A percentile compares a stretch with the other conserved stretches of the same genome.
These are phyloP conservation scores for Adelges cooleyi DNA, from an alignment of 1,140 invertebrate genomes.

Conservation along the genomic window DNA sequence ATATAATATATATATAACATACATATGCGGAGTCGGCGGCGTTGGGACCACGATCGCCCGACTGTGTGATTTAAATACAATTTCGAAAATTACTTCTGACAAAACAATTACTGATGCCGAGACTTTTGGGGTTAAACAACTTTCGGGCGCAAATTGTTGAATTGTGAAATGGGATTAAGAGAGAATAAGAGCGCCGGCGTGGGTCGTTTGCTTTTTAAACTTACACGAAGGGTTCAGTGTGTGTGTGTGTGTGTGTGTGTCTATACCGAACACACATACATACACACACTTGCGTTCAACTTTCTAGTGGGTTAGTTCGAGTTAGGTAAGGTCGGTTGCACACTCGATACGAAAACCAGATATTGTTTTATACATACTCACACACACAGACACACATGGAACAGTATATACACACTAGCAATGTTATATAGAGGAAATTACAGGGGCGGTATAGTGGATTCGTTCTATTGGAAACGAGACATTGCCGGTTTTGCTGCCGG, in stretches of 20 bases:
- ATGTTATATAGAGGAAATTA: too few relatives aligned
- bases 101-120: constrained; percentile 23
- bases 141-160: constrained; percentile 24
- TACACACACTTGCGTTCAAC: background rate
- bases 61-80: constrained; percentile 26
- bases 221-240: background rate
- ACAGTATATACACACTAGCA: too few relatives aligned
- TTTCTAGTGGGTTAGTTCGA: constrained; percentile 24
- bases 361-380: background rate
- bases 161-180: constrained; percentile 27
- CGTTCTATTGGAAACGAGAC: constrained; percentile 24
- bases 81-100: constrained; percentile 26
- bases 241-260: too few relatives aligned
- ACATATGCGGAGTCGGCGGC: background rate
- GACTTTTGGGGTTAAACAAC: constrained; percentile 16
- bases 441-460: background rate
- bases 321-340: constrained; percentile 20
- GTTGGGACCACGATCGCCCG: constrained; percentile 6
- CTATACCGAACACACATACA: too few relatives aligned
- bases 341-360: constrained; percentile 4
- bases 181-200: background rate
- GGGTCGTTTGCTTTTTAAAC: constrained; percentile 20
- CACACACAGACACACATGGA: too few relatives aligned
- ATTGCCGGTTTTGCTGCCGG: background rate
- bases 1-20: too few relatives aligned